Conservation (phyloP, 1,140 invertebrate genomes). For the Heliconius himera region DNA sequence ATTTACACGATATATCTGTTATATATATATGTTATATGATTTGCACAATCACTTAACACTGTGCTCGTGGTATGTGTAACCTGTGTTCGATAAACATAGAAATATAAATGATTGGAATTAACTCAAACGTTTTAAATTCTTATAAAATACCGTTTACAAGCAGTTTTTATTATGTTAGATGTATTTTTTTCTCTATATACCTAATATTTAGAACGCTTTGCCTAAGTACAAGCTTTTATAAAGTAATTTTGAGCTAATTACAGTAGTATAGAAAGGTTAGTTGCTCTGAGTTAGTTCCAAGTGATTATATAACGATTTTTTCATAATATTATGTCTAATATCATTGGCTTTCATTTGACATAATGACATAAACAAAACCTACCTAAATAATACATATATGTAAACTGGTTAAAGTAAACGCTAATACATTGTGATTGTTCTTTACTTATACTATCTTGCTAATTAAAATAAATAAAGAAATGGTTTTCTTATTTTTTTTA, state of each 20-base stretch:
- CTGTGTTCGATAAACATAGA: constrained; percentile 24
- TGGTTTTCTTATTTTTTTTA: too few relatives aligned
- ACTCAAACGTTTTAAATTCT: constrained; percentile 32
- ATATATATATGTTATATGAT: constrained; percentile 32
- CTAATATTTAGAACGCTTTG: constrained; percentile 16
- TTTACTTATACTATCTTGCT: neutral
- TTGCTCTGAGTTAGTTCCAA: constrained; percentile 38
- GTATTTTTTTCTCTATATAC: neutral
- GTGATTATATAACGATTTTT: constrained; percentile 2
- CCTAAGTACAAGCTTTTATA: neutral
- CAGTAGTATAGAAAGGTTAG: constrained; percentile 13
- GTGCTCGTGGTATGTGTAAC: constrained; percentile 35
- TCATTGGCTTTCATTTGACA: constrained; percentile 11
- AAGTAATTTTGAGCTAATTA: neutral
- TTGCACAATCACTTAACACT: constrained; percentile 46
- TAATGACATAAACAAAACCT: constrained; percentile 15
- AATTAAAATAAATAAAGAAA: neutral
- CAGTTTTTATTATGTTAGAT: neutral
- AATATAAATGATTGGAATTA: constrained; percentile 31
- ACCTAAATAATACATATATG: constrained; percentile 15
- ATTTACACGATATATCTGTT: constrained; percentile 27
- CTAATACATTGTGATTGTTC: constrained; percentile 29
- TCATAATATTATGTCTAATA: neutral
- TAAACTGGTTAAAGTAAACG: constrained; percentile 8
- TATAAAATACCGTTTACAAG: neutral